phyloP scores from a whole-genome alignment of 2,888 invertebrate species.

The Lepetodrilus schrolli region DNA sequence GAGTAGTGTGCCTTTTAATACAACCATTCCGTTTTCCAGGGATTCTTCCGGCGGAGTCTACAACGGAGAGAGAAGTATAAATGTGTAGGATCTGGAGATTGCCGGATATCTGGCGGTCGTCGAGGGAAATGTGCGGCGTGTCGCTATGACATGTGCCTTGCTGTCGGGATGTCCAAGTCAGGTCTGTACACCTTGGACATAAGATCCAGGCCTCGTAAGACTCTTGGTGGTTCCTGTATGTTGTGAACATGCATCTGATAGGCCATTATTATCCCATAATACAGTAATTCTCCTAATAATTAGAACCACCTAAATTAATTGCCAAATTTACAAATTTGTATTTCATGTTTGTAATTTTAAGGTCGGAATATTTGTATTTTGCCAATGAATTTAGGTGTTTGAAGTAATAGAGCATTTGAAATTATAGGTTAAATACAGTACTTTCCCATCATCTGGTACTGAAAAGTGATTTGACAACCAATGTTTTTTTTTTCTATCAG shows the following conservation, averaged over 20 bases:
- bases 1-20: too few relatives aligned
- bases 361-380: too few relatives aligned
- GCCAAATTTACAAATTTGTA: neutral
- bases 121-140: slow-evolving; percentile 69
- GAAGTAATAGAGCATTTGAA: too few relatives aligned
- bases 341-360: neutral
- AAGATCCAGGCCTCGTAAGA: too few relatives aligned
- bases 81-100: slow-evolving; percentile 58
- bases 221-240: too few relatives aligned
- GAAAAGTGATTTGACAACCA: too few relatives aligned
- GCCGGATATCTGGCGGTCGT: slow-evolving; percentile 59
- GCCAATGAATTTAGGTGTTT: too few relatives aligned
- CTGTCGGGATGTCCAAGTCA: slow-evolving; percentile 72
- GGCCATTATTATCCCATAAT: neutral
- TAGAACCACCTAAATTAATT: neutral
- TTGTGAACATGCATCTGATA: too few relatives aligned
- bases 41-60: slow-evolving; percentile 72
- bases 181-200: too few relatives aligned
- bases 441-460: too few relatives aligned
- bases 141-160: slow-evolving; percentile 68
- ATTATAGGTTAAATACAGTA: neutral
- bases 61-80: slow-evolving; percentile 62
- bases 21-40: slow-evolving; percentile 62
- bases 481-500: too few relatives aligned
- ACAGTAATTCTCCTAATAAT: neutral